Evolutionary conservation across 2,888 invertebrate genomes (phyloP).

Genomic region (Anodontia alba): DNA sequence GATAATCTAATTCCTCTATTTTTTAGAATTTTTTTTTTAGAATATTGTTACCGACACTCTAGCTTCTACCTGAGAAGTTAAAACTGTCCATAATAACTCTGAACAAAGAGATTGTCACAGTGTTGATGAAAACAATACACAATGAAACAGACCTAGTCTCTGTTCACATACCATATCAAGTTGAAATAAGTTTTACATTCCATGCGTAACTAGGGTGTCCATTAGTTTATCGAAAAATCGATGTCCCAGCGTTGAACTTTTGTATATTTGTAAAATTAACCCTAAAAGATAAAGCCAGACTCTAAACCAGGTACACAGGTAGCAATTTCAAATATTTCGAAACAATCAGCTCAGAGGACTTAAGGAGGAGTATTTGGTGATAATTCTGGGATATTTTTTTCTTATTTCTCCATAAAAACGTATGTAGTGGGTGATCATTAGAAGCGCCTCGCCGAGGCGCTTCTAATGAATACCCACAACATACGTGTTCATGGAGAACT

Average conservation of each 20-base stretch:
- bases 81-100: background rate
- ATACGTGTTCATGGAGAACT: no score
- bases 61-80: no score
- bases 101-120: background rate
- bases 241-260: background rate
- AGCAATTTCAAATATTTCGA: background rate
- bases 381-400: no score
- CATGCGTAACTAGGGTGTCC: background rate
- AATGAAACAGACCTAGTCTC: background rate
- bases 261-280: background rate
- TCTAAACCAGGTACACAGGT: background rate
- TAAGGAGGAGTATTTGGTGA: no score
- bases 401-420: no score
- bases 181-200: background rate
- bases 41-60: no score
- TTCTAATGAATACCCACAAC: no score
- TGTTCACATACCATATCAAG: background rate
- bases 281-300: background rate
- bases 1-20: no score
- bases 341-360: background rate
- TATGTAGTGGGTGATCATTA: no score
- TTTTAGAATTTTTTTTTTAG: no score
- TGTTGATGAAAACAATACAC: background rate
- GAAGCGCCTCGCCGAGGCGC: no score
- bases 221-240: constrained; percentile 14